Conservation (phyloP, 2,888 invertebrate genomes). For the Drosophila putrida region DNA sequence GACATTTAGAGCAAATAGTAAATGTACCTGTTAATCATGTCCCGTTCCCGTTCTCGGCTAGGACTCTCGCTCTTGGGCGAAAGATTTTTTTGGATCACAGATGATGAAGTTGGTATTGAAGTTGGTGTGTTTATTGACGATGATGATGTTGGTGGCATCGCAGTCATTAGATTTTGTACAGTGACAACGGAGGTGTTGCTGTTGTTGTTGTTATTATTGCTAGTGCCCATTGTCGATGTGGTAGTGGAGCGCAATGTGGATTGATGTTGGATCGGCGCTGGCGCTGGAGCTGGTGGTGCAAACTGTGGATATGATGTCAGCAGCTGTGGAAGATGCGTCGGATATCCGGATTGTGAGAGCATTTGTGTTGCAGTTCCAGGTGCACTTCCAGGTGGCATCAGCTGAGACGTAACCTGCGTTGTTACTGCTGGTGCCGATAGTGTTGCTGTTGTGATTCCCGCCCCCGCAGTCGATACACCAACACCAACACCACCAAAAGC, state of each 20-base stretch:
- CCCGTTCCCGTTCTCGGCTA: conserved; percentile 92
- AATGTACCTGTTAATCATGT: conserved; percentile 93
- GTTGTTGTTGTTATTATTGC: not conserved
- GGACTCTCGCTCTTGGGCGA: conserved; percentile 93
- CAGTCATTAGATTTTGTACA: conserved; percentile 60
- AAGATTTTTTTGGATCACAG: conserved; percentile 87
- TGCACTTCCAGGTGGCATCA: conserved; percentile 47
- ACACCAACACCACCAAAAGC: conserved; percentile 41
- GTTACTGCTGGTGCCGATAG: conserved; percentile 38
- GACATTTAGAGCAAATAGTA: not conserved
- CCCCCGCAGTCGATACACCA: conserved; percentile 31
- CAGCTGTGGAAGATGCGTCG: conserved; percentile 70
- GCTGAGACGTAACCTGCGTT: conserved; percentile 58
- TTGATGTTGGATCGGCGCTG: conserved; percentile 86
- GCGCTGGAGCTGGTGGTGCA: conserved; percentile 78
- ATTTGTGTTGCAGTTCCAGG: conserved; percentile 68
- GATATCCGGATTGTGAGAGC: conserved; percentile 66
- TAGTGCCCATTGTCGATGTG: conserved; percentile 82
- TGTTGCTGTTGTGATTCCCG: conserved; percentile 42
- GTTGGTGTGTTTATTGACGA: conserved; percentile 78
- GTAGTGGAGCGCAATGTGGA: conserved; percentile 85
- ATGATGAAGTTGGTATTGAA: conserved; percentile 60
- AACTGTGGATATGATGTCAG: conserved; percentile 77
- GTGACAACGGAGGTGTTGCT: conserved; percentile 48
- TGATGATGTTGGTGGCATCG: conserved; percentile 80